Base-by-base conservation (phyloP, 2,113 vertebrate genomes). In the Eolophus roseicapilla region DNA sequence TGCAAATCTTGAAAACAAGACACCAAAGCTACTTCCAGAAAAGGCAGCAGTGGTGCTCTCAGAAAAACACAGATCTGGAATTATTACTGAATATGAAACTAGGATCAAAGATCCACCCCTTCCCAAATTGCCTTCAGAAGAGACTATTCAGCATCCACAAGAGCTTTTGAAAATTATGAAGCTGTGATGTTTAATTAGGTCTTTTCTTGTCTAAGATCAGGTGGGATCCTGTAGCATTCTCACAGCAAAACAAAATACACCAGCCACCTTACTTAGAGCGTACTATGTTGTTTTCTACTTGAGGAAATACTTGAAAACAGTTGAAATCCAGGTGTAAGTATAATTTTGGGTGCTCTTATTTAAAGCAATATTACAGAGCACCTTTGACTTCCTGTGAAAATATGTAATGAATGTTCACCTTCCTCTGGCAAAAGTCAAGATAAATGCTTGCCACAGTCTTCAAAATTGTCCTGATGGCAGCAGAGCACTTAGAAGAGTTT, bases 401-500 rank as follows among this genome's bases (percentile, higher is more conserved):
- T 7, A 55, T 1, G 1, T 8, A 50, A 69, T 1, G 1, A 64
- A 28, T 41, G 15, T n/a, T 80, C 49, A 44, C 2, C 1, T 1
- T 19, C 49, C 73, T 78, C 41, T 93, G 60, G 33, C 65, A 29
- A 77, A 90, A 89, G 11, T n/a, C 5, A 88, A 81, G 27, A 35
- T 33, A 53, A 55, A 82, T 57, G 59, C 33, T 86, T 80, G 8
- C 27, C 24, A 50, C 21, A n/a, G 29, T 24, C 21, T 65, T 92
- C 37, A 59, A 90, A 76, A 88, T 10, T 1, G 2, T 71, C 23
- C 23, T 53, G 35, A 82, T 41, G 25, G 10, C 18, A 71, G 43
- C 5, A 10, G 53, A 75, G 15, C 25, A 31, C 29, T 83, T 80
- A 8, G 35, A 71, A 44, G 33, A 73, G 11, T 15, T 86, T 90